Percentiles rank a stretch among this genome's conserved stretches.
Conservation (phyloP, 2,797 vertebrate genomes). For the Anisognathus igniventris region DNA sequence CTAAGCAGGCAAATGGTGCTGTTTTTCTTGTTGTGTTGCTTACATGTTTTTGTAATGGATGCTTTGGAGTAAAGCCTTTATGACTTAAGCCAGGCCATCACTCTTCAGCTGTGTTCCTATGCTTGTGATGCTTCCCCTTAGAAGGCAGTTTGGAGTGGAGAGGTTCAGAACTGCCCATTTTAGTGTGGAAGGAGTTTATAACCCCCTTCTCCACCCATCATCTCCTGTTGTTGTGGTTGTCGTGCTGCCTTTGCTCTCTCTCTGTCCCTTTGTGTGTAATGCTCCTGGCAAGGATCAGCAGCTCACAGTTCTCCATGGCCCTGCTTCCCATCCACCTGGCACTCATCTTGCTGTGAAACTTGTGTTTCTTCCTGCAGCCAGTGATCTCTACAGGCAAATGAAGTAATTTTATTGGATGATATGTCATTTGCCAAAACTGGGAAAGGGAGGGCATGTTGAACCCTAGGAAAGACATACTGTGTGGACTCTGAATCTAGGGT, state of each 20-base stretch:
- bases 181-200: neutral
- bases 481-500: neutral
- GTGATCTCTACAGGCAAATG: neutral
- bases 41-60: neutral
- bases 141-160: neutral
- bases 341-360: neutral
- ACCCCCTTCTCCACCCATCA: neutral
- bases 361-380: neutral
- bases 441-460: neutral
- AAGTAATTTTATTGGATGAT: neutral
- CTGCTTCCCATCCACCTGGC: neutral
- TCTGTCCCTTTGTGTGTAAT: neutral
- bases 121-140: neutral
- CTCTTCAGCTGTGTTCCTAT: neutral
- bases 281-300: neutral
- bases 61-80: neutral
- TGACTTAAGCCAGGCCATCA: neutral
- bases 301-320: fast-evolving
- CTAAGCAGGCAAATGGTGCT: neutral
- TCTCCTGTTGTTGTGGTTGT: fast-evolving
- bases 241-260: neutral
- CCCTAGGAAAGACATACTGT: neutral
- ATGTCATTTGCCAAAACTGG: neutral
- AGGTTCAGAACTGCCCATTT: neutral
- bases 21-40: neutral